Base-by-base conservation (phyloP, 2,888 invertebrate genomes). In the Perithous albicinctus region DNA sequence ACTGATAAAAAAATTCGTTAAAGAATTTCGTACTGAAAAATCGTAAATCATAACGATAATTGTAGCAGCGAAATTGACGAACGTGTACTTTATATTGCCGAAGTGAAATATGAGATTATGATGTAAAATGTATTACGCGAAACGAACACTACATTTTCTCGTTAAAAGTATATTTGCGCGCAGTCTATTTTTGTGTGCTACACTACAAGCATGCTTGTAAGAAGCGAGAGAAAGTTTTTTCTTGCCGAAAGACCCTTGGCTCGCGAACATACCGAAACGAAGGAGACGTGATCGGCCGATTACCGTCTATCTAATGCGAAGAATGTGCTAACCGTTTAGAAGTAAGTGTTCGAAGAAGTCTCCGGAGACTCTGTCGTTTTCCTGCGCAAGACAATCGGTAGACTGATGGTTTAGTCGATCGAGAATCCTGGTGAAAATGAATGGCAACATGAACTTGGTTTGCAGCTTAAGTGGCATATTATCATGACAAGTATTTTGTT, bases 191-290 rank as follows among this genome's bases (percentile, higher is more conserved):
- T 15, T 29, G 69, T 35, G 59, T 2, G 69, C 29, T n/a, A 18
- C 29, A 35, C 56, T 70, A 56, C 56, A 70, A 70, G 70, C 56
- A 18, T 43, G 29, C 56, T 70, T 12, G 70, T 43, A 18, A 20
- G 56, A 56, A 56, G 29, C 56, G 56, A 41, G 70, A 38, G 70
- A 70, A 70, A 70, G 70, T 70, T 56, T 56, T n/a, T 56, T 32
- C 69, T 69, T 54, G 69, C 38, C 48, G 51, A 29, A 32, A 20
- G 67, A 67, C 35, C 32, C 48, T 66, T 12, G 51, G 12, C 51
- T 51, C 38, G 32, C 67, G n/a, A 26, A 51, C 35, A n/a, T 12
- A 38, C 0, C 23, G 20, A 67, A n/a, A 23, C 26, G 35, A 38
- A 32, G 4, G 32, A 54, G 51, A 26, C 41, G 69, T 15, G 69